Percentiles rank a stretch among this genome's conserved stretches.
Conservation (phyloP, 2,888 invertebrate species). For the Mystacides longicornis region DNA sequence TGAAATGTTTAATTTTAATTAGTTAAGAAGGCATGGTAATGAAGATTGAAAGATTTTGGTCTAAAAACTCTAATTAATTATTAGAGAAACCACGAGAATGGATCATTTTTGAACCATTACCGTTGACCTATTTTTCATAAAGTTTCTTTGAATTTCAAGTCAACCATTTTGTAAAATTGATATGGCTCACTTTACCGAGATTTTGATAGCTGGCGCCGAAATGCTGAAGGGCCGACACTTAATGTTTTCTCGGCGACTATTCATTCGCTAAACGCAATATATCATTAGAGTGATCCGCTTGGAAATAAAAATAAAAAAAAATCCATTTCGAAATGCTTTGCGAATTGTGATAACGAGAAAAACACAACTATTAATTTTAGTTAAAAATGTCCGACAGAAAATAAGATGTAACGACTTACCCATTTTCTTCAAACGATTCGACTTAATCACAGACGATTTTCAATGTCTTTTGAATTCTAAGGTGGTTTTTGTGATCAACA, state of each 20-base stretch:
- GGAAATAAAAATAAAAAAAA: constrained; percentile 10
- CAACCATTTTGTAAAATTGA: not conserved
- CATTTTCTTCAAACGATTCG: not conserved
- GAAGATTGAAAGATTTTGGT: too few species aligned
- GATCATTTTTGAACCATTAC: too few species aligned
- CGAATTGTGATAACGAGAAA: not conserved
- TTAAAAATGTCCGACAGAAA: not conserved
- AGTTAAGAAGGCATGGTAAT: too few species aligned
- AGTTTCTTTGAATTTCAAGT: too few species aligned
- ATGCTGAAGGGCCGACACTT: constrained; percentile 11
- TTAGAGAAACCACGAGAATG: too few species aligned
- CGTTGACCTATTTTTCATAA: too few species aligned
- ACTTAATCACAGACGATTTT: not conserved
- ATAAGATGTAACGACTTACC: not conserved
- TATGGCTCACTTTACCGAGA: not conserved
- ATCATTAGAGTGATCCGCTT: constrained; percentile 22
- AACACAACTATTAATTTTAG: constrained; percentile 4
- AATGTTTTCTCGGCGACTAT: constrained; percentile 21
- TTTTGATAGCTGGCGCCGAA: constrained; percentile 7
- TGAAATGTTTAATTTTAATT: too few species aligned
- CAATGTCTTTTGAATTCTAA: too few species aligned
- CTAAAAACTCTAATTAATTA: too few species aligned
- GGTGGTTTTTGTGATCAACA: not conserved
- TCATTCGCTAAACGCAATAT: constrained; percentile 23
- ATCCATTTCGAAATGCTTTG: not conserved